Conservation (phyloP, 2,797 vertebrate genomes). For the Sebastes iracundus region DNA sequence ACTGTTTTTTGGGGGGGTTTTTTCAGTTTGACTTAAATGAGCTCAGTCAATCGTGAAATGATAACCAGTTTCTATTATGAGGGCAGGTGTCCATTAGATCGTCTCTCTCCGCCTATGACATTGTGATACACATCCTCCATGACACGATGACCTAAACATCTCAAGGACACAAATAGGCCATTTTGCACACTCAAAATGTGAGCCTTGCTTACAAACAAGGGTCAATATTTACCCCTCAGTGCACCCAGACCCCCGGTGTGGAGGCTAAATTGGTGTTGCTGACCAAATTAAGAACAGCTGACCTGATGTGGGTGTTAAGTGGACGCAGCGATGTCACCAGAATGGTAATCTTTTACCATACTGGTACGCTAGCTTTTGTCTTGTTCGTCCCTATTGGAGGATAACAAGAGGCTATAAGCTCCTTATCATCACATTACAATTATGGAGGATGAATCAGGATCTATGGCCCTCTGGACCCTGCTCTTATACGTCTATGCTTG, state of each 20-base stretch:
- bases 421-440: slow-evolving; percentile 81
- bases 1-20: slow-evolving; percentile 1
- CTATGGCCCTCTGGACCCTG: slow-evolving; percentile 35
- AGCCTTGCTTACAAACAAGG: slow-evolving; percentile 71
- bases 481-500: slow-evolving; percentile 42
- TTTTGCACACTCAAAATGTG: slow-evolving; percentile 59
- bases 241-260: slow-evolving; percentile 47
- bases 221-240: slow-evolving; percentile 66
- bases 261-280: slow-evolving; percentile 61
- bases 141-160: slow-evolving; percentile 66
- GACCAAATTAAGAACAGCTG: slow-evolving; percentile 82
- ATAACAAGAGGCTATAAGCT: slow-evolving; percentile 79
- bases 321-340: slow-evolving; percentile 65
- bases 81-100: slow-evolving; percentile 68
- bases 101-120: slow-evolving; percentile 27
- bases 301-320: slow-evolving; percentile 81
- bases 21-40: neutral
- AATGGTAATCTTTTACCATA: slow-evolving; percentile 72
- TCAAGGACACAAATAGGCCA: slow-evolving; percentile 63
- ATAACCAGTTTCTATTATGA: slow-evolving; percentile 26
- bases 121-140: slow-evolving; percentile 44
- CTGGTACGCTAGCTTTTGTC: slow-evolving; percentile 64
- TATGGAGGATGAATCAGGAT: slow-evolving; percentile 65
- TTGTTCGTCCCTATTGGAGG: slow-evolving; percentile 54
- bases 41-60: slow-evolving; percentile 50